Conservation (phyloP, 2,888 invertebrate species). For the Lagria hirta region DNA sequence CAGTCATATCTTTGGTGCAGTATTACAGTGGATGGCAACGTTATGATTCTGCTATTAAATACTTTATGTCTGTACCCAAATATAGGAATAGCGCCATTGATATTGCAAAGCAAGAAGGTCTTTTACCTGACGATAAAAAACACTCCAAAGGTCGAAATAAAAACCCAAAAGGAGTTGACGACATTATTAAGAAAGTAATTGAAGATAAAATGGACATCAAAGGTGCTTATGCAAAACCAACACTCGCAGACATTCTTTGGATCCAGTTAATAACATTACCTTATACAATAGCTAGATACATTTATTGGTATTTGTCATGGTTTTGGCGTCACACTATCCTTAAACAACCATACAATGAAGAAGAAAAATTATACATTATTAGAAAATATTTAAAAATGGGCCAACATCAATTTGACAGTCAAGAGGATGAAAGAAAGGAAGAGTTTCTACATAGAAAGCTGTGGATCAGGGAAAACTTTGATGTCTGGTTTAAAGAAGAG, state of each 20-base stretch:
- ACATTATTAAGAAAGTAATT: slow-evolving; percentile 76
- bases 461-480: slow-evolving; percentile 81
- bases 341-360: slow-evolving; percentile 75
- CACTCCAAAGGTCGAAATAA: slow-evolving; percentile 58
- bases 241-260: slow-evolving; percentile 76
- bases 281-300: slow-evolving; percentile 68
- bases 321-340: slow-evolving; percentile 76
- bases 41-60: slow-evolving; percentile 83
- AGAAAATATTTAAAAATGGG: slow-evolving; percentile 75
- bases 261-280: slow-evolving; percentile 80
- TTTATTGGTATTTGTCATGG: slow-evolving; percentile 79
- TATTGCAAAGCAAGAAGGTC: slow-evolving; percentile 64
- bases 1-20: slow-evolving; percentile 83
- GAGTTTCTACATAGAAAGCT: slow-evolving; percentile 74
- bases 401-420: slow-evolving; percentile 68
- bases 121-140: slow-evolving; percentile 56
- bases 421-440: slow-evolving; percentile 73
- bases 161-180: slow-evolving; percentile 70
- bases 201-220: slow-evolving; percentile 93
- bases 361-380: slow-evolving; percentile 83
- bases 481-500: slow-evolving; percentile 75
- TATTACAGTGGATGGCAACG: slow-evolving; percentile 78
- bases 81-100: slow-evolving; percentile 80
- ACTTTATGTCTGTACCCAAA: slow-evolving; percentile 84
- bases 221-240: slow-evolving; percentile 88